Evolutionary conservation across 1,140 invertebrate genomes (phyloP), one percentile per base, ranked within the genome.

Genomic region (Meloidogyne floridensis): DNA sequence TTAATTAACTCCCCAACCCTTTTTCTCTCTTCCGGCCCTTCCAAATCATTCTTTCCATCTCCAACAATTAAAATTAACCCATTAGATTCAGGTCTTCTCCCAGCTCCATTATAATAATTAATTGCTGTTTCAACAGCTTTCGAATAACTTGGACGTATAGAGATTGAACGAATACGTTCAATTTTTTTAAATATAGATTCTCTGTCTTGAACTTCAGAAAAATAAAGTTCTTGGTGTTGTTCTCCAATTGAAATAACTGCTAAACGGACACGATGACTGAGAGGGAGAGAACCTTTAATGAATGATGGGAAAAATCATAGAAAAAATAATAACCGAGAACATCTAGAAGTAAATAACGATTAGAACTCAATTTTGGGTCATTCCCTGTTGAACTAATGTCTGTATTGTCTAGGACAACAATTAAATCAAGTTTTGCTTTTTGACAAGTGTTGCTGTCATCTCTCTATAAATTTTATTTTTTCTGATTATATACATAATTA

Each of bases 311-410:
- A 1, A 71, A 77, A 54, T 20, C 3, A 72, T 71, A 54, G 47
- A 11, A 2, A 43, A 51, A 9, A 78, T 74, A 73, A 82, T 70
- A 42, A 86, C 84, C 84, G n/a, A 85, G 56, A 32, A 86, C 82
- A 75, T 87, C 86, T 11, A 88, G 75, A 18, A 88, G 70, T 32
- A 87, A 74, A 77, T 87, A 88, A n/a, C 87, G 86, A 76, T 87
- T 87, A 9, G 85, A 75, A 51, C 80, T 88, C 54, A 87, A 20
- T 80, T 80, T 78, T n/a, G 84, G 80, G 56, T 88, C 84, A 72
- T 79, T 78, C 71, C 65, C 71, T 11, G 80, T 82, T 10, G 82
- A 43, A n/a, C 74, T 75, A 18, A 42, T 75, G 18, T 83, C 86
- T 20, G 75, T 83, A 70, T 76, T 85, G 53, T 87, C 87, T 13